phyloP scores from a whole-genome alignment of 1,140 invertebrate species.

The Cherax destructor region DNA sequence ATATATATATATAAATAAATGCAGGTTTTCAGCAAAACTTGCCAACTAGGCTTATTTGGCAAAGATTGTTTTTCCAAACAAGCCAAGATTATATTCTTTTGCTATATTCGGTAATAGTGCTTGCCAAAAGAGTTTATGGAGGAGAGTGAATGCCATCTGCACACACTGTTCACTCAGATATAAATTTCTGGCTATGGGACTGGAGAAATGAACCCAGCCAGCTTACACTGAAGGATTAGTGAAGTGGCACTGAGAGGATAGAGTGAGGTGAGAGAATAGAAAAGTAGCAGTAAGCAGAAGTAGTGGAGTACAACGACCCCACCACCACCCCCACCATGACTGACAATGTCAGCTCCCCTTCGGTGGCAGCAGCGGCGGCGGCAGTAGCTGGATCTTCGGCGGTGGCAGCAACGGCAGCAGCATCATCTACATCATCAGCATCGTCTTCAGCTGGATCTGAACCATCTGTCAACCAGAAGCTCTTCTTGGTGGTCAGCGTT shows the following conservation, averaged over 20 bases:
- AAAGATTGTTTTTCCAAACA: too few relatives aligned
- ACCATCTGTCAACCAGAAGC: slow-evolving; percentile 70
- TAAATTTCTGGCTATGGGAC: not conserved
- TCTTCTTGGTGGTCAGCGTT: slow-evolving; percentile 70
- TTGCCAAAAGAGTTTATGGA: not conserved
- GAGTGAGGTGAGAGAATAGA: not conserved
- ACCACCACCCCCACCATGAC: not conserved
- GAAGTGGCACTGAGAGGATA: not conserved
- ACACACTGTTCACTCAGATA: not conserved
- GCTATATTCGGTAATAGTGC: not conserved
- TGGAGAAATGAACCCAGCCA: not conserved
- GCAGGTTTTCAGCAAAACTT: too few relatives aligned
- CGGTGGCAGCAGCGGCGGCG: not conserved
- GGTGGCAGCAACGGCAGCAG: not conserved
- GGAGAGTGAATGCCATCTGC: not conserved
- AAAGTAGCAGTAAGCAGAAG: not conserved
- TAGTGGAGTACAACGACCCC: not conserved
- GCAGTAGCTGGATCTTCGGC: slow-evolving; percentile 4
- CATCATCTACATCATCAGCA: slow-evolving; percentile 10
- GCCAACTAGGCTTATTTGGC: too few relatives aligned
- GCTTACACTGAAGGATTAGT: not conserved
- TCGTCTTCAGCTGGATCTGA: slow-evolving; percentile 22
- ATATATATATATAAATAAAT: too few relatives aligned
- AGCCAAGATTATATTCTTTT: not conserved
- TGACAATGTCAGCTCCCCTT: not conserved